phyloP scores from a whole-genome alignment of 2,888 invertebrate species.

The Cybosia mesomella region DNA sequence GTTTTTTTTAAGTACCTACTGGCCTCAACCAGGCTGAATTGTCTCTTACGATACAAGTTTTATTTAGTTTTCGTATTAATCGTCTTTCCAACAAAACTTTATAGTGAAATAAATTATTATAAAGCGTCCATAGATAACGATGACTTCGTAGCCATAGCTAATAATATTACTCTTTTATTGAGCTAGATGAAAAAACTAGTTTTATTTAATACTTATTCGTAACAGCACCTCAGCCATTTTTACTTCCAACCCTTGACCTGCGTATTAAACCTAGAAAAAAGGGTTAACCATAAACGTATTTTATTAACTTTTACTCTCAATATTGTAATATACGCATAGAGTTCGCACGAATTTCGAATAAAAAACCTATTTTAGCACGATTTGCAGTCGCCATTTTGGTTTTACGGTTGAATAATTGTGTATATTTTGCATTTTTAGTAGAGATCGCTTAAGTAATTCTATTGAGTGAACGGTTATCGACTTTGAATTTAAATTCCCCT shows the following conservation, averaged over 20 bases:
- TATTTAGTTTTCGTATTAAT: no score
- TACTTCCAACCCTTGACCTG: background rate
- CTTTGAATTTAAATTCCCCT: background rate
- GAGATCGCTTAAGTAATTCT: background rate
- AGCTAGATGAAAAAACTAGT: background rate
- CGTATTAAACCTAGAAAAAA: background rate
- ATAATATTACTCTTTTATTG: no score
- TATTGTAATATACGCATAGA: slow-evolving; percentile 37
- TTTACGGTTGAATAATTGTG: background rate
- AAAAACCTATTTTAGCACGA: background rate
- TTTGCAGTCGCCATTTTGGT: background rate
- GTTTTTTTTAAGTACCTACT: no score
- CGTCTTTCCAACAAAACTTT: no score
- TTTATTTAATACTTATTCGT: background rate
- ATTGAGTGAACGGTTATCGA: background rate
- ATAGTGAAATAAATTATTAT: no score
- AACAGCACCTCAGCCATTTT: background rate
- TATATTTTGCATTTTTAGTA: background rate
- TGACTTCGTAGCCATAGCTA: no score
- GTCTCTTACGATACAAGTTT: no score
- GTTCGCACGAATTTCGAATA: background rate
- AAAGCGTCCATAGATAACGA: no score
- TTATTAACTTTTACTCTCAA: slow-evolving; percentile 32
- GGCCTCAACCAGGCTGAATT: no score
- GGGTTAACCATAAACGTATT: slow-evolving; percentile 19